Evolutionary conservation across 2,888 invertebrate species (phyloP), one percentile per base, ranked within the genome.

Genomic region (Pharmacophagus antenor): DNA sequence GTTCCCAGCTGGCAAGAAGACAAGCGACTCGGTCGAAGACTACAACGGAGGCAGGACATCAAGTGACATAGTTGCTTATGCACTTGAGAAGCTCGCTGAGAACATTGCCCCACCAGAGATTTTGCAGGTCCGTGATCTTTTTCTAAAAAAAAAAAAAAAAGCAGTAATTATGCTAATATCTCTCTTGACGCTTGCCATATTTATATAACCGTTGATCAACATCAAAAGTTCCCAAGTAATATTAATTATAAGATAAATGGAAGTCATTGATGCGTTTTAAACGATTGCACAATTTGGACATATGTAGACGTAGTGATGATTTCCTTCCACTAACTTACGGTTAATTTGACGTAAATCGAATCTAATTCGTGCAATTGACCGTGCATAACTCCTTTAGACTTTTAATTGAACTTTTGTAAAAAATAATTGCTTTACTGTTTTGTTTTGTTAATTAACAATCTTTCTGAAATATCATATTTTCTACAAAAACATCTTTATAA

Each of bases 1-100:
- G 85, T 99, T 99, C 91, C 86, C 93, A 0, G 92, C 95, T 0
- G 95, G 95, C 64, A 93, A 93, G 73, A 96, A 97, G 82, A 88
- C 91, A 59, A 75, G 88, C 0, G 93, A 93, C 70, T 93, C 94
- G 3, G 94, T 92, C 0, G 92, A 93, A 65, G 98, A 99, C 63
- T 99, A 97, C 84, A 95, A 97, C 72, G 99, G 99, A 3, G 99
- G 98, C 15, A 93, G 99, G 53, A 97, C 97, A 0, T 92, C 96
- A 25, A 92, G 91, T 46, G 99, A 98, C 70, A 99, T 99, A 74
- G 96, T 99, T 0, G 90, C 91, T 31, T 99, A 96, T 95, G 98
- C 97, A 0, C 77, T 94, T 22, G 97, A 97, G 3, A 98, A 97
- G 79, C 86, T 96, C 2, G 92, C 95, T 0, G 98, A 96, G 71